Percentiles rank a stretch among this genome's conserved stretches.
phyloP scores from a whole-genome alignment of 2,113 vertebrate species.

The Pithys albifrons region DNA sequence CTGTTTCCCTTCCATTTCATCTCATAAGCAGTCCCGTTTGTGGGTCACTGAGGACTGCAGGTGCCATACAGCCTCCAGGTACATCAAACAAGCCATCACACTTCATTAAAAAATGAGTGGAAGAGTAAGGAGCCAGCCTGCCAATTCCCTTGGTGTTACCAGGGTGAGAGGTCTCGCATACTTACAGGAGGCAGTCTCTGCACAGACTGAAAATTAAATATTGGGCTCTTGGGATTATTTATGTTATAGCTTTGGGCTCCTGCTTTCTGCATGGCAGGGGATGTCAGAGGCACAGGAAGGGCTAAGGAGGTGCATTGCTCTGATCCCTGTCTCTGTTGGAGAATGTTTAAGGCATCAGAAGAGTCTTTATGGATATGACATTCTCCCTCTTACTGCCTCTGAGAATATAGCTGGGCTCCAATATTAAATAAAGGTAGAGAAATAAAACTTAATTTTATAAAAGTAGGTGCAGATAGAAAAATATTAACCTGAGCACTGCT shows the following conservation, averaged over 20 bases:
- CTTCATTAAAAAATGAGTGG: not conserved
- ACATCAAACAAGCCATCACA: not conserved
- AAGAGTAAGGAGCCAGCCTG: not conserved
- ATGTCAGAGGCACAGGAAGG: not conserved
- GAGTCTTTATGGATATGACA: not conserved
- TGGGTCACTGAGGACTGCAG: not conserved
- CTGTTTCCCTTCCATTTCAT: not conserved
- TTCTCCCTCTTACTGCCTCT: not conserved
- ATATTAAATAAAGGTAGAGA: not conserved
- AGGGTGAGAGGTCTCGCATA: not conserved
- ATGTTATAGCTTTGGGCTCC: not conserved
- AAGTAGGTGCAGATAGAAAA: not conserved
- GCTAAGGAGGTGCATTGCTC: not conserved
- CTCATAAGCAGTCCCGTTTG: not conserved
- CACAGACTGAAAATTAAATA: not conserved
- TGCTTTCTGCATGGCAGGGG: not conserved
- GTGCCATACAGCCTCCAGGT: not conserved
- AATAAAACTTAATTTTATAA: not conserved
- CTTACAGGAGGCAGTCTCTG: not conserved
- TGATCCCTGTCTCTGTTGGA: not conserved
- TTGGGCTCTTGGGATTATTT: not conserved
- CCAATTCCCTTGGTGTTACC: not conserved
- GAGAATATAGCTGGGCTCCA: not conserved
- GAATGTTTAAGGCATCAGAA: not conserved
- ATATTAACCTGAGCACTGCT: not conserved